phyloP scores from a whole-genome alignment of 2,797 vertebrate species.

The Glossophaga mutica region DNA sequence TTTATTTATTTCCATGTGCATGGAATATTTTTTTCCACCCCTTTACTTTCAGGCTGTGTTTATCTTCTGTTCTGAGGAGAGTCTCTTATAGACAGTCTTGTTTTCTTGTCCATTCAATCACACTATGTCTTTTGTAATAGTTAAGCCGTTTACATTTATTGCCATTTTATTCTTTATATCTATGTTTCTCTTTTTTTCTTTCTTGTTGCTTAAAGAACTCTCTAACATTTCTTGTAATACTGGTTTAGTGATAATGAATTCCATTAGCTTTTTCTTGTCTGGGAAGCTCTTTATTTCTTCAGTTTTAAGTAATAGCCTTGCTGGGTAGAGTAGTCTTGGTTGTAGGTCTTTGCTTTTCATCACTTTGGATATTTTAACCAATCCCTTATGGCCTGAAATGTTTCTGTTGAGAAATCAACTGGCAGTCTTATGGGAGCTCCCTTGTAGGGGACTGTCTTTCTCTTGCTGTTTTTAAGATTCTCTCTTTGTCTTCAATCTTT shows the following conservation, averaged over 20 bases:
- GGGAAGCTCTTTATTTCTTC: neutral
- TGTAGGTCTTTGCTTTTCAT: neutral
- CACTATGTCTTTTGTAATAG: neutral
- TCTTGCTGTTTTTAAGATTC: neutral
- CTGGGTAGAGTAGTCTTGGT: neutral
- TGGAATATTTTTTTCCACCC: neutral
- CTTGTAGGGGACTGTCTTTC: neutral
- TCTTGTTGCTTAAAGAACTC: neutral
- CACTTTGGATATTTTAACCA: neutral
- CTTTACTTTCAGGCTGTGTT: neutral
- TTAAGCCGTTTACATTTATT: neutral
- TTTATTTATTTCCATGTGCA: neutral
- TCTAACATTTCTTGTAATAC: neutral
- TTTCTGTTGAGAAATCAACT: neutral
- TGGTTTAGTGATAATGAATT: neutral
- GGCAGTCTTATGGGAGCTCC: neutral
- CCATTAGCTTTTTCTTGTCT: neutral
- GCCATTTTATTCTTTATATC: neutral
- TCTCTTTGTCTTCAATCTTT: neutral
- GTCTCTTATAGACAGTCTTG: neutral
- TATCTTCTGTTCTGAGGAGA: neutral
- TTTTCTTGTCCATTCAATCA: neutral
- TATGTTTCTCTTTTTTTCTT: neutral
- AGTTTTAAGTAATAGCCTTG: neutral
- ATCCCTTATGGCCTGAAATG: neutral